Percentiles rank a stretch among this genome's conserved stretches.
Conservation (phyloP, 2,888 invertebrate genomes). For the Baccha elongata region DNA sequence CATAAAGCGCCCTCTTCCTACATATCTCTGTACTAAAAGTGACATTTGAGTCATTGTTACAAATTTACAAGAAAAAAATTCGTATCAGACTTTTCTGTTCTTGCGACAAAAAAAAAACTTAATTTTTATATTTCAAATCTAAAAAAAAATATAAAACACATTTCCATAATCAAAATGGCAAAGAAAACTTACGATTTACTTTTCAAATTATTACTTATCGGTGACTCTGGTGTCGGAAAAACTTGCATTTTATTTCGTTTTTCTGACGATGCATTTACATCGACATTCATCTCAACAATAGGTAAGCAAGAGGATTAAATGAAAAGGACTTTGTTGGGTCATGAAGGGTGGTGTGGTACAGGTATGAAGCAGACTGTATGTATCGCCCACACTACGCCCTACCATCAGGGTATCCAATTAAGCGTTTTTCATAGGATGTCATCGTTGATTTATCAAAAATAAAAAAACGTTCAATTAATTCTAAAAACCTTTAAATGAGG, state of each 20-base stretch:
- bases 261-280: slow-evolving; percentile 97
- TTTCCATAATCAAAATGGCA: slow-evolving; percentile 86
- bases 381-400: slow-evolving; percentile 52
- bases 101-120: slow-evolving; percentile 34
- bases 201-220: slow-evolving; percentile 95
- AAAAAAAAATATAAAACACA: slow-evolving; percentile 27
- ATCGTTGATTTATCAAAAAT: not conserved
- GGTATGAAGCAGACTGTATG: slow-evolving; percentile 41
- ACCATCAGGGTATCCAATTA: not conserved
- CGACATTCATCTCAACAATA: slow-evolving; percentile 97
- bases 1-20: slow-evolving; percentile 28
- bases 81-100: slow-evolving; percentile 58
- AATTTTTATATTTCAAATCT: slow-evolving; percentile 35
- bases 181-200: slow-evolving; percentile 97
- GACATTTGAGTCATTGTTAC: slow-evolving; percentile 73
- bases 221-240: slow-evolving; percentile 97
- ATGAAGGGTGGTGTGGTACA: slow-evolving; percentile 27
- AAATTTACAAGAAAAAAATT: slow-evolving; percentile 59
- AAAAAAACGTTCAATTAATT: not conserved
- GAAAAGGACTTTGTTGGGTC: slow-evolving; percentile 42
- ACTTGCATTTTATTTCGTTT: slow-evolving; percentile 97
- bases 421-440: slow-evolving; percentile 1
- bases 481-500: not conserved
- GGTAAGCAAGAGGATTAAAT: slow-evolving; percentile 85
- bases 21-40: slow-evolving; percentile 37